Evolutionary conservation across 2,888 invertebrate genomes (phyloP), one percentile per base, ranked within the genome.

Genomic region (Epistrophe eligans): DNA sequence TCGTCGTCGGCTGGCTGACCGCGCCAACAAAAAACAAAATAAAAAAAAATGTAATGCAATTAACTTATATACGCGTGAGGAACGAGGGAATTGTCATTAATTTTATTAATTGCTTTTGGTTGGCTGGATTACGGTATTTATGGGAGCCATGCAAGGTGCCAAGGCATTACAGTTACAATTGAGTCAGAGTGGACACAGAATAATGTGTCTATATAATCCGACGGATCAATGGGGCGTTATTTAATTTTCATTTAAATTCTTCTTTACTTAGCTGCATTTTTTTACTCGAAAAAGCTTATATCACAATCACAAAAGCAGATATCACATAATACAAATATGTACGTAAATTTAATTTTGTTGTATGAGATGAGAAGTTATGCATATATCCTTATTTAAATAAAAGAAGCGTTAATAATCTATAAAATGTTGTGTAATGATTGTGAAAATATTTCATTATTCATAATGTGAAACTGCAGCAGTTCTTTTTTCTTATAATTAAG

Each of bases 41-140:
- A 35, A 38, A 17, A 38, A 38, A 38, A 38, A 60, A 13, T 43
- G 35, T 72, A 19, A 60, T 72, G 64, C 52, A 58, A 45, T 66
- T 64, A 79, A 79, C 24, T 52, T 66, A 24, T 24, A 24, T 24
- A n/a, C 11, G 38, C 80, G 32, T 35, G 45, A 38, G 50, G 67
- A 38, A 38, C 67, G 66, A 66, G 77, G 77, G 77, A 73, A 55
- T 43, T 55, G 67, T 48, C 81, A 85, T 85, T 85, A 77, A 77
- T 81, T 77, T 77, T 73, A 32, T 85, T 73, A 77, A 85, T 77
- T 74, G 77, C 70, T 70, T 67, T 81, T 73, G 81, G 67, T 77
- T 64, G 38, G 55, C 58, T 55, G 70, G 81, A 81, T 77, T 73
- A 62, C 55, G 72, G 77, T 77, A 85, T 81, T 73, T 85, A 74